These are phyloP conservation scores for Alloplasta piceator DNA, from an alignment of 2,888 invertebrate genomes.

Conservation along the genomic window DNA sequence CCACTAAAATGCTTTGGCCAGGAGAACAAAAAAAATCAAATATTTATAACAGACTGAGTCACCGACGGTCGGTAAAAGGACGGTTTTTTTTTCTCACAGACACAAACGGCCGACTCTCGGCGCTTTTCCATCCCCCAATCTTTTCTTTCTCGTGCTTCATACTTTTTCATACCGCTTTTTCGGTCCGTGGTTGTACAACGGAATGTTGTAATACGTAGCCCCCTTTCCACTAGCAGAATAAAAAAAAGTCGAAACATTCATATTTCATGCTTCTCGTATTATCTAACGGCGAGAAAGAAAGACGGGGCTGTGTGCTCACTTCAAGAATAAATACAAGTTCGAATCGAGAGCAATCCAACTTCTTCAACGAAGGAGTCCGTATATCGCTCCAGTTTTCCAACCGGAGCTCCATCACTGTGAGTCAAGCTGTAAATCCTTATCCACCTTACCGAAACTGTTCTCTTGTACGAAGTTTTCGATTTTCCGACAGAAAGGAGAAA, in stretches of 20 bases:
- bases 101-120: constrained; percentile 14
- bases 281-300: constrained; percentile 53
- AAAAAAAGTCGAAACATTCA: constrained; percentile 62
- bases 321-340: constrained; percentile 69
- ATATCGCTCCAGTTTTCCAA: constrained; percentile 38
- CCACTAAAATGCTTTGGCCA: constrained; percentile 32
- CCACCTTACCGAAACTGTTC: constrained; percentile 64
- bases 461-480: constrained; percentile 64
- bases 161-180: constrained; percentile 51
- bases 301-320: constrained; percentile 48
- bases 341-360: constrained; percentile 68
- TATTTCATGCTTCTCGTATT: constrained; percentile 68
- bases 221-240: not conserved
- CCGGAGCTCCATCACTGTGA: constrained; percentile 43
- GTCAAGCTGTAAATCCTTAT: constrained; percentile 61
- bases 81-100: not conserved
- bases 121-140: constrained; percentile 15
- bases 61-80: constrained; percentile 21
- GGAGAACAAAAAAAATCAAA: constrained; percentile 42
- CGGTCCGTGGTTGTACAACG: constrained; percentile 21
- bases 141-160: not conserved
- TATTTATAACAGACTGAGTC: constrained; percentile 45
- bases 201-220: constrained; percentile 57
- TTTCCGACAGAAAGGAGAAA: constrained; percentile 44
- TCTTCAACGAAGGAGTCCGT: constrained; percentile 46